A percentile compares a stretch with the other conserved stretches of the same genome.
These are phyloP conservation scores for Cotesia typhae DNA, from an alignment of 1,140 invertebrate species.

Conservation along the genomic window DNA sequence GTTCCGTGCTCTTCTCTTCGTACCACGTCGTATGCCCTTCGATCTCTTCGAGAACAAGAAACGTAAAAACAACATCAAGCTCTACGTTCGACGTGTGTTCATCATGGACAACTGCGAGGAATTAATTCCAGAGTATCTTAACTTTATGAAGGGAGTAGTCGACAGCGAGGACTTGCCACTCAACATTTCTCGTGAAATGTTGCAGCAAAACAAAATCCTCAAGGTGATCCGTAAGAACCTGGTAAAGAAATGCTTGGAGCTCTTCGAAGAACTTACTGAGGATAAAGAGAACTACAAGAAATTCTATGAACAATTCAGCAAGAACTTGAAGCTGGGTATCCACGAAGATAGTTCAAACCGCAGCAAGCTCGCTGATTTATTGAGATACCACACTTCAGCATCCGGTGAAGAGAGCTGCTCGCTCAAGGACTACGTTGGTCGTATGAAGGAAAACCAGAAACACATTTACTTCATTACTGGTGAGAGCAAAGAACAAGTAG, in stretches of 20 bases:
- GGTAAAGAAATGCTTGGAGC: constrained; percentile 98
- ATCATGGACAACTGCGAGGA: constrained; percentile 99
- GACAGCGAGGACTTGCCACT: constrained; percentile 97
- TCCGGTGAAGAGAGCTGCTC: constrained; percentile 94
- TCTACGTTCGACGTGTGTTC: constrained; percentile 97
- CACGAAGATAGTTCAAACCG: constrained; percentile 97
- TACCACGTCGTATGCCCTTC: constrained; percentile 94
- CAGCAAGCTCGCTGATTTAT: constrained; percentile 89
- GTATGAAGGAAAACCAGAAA: constrained; percentile 99
- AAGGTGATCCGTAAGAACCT: constrained; percentile 98
- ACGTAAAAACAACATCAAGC: constrained; percentile 97
- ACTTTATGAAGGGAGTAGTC: constrained; percentile 98
- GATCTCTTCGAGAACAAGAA: constrained; percentile 99
- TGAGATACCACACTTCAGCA: constrained; percentile 92
- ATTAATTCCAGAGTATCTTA: constrained; percentile 96
- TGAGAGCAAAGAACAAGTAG: constrained; percentile 92
- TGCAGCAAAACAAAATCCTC: constrained; percentile 98
- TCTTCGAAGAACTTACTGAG: constrained; percentile 94
- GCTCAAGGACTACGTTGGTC: constrained; percentile 93
- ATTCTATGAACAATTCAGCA: constrained; percentile 98
- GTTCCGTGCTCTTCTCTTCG: constrained; percentile 94
- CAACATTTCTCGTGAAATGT: constrained; percentile 98
- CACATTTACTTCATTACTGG: constrained; percentile 99
- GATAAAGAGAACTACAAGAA: constrained; percentile 99
- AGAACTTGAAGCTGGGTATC: constrained; percentile 97